phyloP scores from a whole-genome alignment of 2,113 vertebrate genomes.

The Brachirus orientalis region DNA sequence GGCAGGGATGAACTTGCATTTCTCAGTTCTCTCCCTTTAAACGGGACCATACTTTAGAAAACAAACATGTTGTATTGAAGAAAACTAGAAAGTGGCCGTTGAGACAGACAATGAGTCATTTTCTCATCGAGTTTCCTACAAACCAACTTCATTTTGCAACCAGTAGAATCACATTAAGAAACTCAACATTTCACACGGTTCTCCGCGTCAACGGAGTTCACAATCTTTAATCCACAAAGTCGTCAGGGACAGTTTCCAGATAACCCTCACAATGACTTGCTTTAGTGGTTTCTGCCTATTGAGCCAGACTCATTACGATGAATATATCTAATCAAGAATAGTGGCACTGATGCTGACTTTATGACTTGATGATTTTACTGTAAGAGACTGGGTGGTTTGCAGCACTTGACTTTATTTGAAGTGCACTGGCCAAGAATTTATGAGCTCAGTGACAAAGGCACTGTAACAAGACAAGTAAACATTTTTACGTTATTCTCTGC shows the following conservation, averaged over 20 bases:
- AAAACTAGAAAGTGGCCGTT: too few species aligned
- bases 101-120: too few species aligned
- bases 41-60: too few species aligned
- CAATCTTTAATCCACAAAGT: conserved; percentile 8
- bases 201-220: too few species aligned
- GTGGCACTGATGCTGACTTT: conserved; percentile 46
- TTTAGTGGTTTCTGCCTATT: conserved; percentile 28
- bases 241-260: conserved; percentile 6
- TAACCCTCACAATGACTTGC: conserved; percentile 36
- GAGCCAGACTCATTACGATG: conserved; percentile 40
- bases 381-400: conserved; percentile 25
- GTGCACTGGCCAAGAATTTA: neutral
- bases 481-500: conserved; percentile 11
- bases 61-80: too few species aligned
- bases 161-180: too few species aligned
- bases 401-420: conserved; percentile 35
- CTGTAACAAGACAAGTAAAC: conserved; percentile 10
- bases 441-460: conserved; percentile 7
- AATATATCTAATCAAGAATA: conserved; percentile 59
- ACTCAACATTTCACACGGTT: too few species aligned
- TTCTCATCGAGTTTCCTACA: too few species aligned
- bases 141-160: too few species aligned
- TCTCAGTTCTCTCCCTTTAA: too few species aligned
- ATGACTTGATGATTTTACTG: conserved; percentile 39
- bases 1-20: too few species aligned